These are phyloP conservation scores for Lasioglossum malachurum DNA, from an alignment of 2,888 invertebrate genomes.

Conservation along the genomic window DNA sequence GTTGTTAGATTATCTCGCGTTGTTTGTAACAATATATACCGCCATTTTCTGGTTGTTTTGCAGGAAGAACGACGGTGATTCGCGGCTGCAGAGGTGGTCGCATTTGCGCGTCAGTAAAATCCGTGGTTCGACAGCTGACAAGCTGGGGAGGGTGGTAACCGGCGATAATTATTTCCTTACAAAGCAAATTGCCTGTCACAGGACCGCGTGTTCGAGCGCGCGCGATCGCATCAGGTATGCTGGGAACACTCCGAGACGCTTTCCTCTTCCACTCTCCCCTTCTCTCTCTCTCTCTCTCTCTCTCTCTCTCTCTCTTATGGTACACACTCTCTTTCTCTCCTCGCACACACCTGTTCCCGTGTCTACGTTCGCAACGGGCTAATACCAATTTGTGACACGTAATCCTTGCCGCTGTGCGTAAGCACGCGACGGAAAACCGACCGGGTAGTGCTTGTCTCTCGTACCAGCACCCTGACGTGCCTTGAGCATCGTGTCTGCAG, in stretches of 20 bases:
- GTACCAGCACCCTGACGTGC: neutral
- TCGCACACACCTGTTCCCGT: constrained; percentile 64
- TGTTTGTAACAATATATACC: too few species aligned
- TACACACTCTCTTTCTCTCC: constrained; percentile 19
- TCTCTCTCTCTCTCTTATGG: neutral
- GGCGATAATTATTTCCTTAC: constrained; percentile 66
- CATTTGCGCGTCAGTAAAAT: constrained; percentile 17
- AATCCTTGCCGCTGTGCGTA: constrained; percentile 68
- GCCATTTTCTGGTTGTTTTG: neutral
- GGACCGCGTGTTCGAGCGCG: constrained; percentile 55
- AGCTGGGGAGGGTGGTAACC: constrained; percentile 34
- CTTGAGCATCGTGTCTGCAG: constrained; percentile 1
- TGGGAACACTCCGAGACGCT: constrained; percentile 63
- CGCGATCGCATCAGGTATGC: constrained; percentile 69
- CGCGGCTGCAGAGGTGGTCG: neutral
- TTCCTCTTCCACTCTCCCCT: constrained; percentile 47
- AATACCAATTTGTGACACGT: constrained; percentile 75
- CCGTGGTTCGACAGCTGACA: constrained; percentile 23
- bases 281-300: constrained; percentile 1
- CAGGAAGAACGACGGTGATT: neutral
- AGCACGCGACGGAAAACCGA: constrained; percentile 57
- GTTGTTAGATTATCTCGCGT: too few species aligned
- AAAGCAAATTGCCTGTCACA: constrained; percentile 68
- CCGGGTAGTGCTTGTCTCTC: constrained; percentile 33
- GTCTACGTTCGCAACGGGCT: constrained; percentile 52